Evolutionary conservation across 2,113 vertebrate species (phyloP), one percentile per base, ranked within the genome.

Genomic region (Forbesichthys papilliferus): DNA sequence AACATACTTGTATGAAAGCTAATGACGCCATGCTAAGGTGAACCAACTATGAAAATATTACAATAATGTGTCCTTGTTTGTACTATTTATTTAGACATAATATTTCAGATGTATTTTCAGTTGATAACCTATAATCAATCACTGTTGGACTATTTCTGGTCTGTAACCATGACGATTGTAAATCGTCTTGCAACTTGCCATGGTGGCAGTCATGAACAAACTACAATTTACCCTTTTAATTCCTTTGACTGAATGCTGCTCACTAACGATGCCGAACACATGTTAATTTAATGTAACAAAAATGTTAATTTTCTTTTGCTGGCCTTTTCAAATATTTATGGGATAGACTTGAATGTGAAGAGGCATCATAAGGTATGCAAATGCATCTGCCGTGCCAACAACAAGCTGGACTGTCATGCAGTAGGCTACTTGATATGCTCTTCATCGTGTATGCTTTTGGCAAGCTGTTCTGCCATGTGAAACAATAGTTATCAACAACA

Each of bases 251-350:
- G 88, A 87, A 86, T 84, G 83, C 75, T 60, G 79, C 78, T 74
- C 78, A 78, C 87, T 88, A 91, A 91, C 92, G 36, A 42, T 42
- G 89, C 90, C 88, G 92, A 92, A 93, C 92, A 93, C 90, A 91
- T 93, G 92, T 93, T 92, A 90, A 93, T 94, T 93, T 94, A 93
- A 93, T 94, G 91, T 93, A 93, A 94, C 92, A 94, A 93, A 94
- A 94, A 94, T 93, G 88, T 92, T 92, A 92, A 92, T 92, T 94
- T 94, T 91, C 88, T 91, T 91, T 92, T 89, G 86, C 85, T 90
- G 88, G 87, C 86, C 87, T 88, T 89, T 86, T 94, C 86, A 93
- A 93, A 93, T 94, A 94, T 94, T 92, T 89, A 93, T 92, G 89
- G 88, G 79, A 84, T 86, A 87, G 89, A 89, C 91, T 90, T 87